These are phyloP conservation scores for Carpatolechia fugitivella DNA, from an alignment of 2,888 invertebrate species.

Conservation along the genomic window DNA sequence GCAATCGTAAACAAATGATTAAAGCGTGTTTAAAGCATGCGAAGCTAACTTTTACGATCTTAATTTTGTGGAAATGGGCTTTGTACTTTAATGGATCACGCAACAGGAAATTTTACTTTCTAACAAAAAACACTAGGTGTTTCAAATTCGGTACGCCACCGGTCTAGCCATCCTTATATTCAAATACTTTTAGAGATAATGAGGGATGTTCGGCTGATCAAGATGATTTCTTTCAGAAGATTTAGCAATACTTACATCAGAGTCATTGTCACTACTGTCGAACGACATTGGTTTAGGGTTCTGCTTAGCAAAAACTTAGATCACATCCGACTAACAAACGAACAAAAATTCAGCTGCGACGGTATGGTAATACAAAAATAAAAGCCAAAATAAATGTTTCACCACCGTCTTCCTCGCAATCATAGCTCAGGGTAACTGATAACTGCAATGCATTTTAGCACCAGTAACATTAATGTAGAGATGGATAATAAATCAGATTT, in stretches of 20 bases:
- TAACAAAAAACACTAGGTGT: too few species aligned
- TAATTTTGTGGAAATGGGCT: conserved; percentile 22
- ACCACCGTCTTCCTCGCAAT: neutral
- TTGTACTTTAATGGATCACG: conserved; percentile 7
- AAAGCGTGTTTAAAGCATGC: conserved; percentile 55
- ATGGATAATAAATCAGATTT: conserved; percentile 1
- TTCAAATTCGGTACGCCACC: neutral
- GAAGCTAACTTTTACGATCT: conserved; percentile 18
- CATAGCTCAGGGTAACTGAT: neutral
- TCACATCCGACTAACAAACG: too few species aligned
- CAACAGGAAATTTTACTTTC: neutral
- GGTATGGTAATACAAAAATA: too few species aligned
- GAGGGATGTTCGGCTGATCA: too few species aligned
- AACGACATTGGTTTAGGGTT: neutral
- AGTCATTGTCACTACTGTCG: conserved; percentile 7
- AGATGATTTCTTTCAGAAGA: too few species aligned
- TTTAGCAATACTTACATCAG: conserved; percentile 16
- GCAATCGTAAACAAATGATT: conserved; percentile 72
- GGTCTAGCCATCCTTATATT: too few species aligned
- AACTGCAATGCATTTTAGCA: neutral
- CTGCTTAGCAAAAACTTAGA: too few species aligned
- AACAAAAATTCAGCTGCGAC: too few species aligned
- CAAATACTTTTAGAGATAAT: too few species aligned
- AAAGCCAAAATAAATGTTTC: too few species aligned
- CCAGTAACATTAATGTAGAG: conserved; percentile 8